Evolutionary conservation across 2,113 vertebrate genomes (phyloP).

Genomic region (Cyprinodon tularosa): DNA sequence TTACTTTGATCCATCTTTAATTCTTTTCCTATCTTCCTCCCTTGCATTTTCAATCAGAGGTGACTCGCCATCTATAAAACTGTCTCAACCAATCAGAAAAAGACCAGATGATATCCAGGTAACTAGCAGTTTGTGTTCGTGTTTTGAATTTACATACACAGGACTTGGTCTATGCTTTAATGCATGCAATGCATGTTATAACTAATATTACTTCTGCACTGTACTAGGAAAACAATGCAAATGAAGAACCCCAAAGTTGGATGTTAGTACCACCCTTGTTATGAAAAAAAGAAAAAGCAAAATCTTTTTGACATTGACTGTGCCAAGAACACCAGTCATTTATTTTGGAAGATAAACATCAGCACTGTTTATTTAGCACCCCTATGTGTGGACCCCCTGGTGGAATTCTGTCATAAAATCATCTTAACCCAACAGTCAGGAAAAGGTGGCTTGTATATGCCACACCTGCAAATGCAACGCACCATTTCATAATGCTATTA

Average conservation of each 20-base stretch:
- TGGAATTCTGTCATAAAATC: background rate
- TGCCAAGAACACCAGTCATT: background rate
- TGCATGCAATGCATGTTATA: background rate
- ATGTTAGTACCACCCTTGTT: background rate
- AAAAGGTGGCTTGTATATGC: too few relatives aligned
- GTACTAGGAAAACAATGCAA: background rate
- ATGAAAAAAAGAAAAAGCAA: background rate
- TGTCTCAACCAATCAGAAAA: slow-evolving; percentile 64
- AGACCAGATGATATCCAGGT: slow-evolving; percentile 75
- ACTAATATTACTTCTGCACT: background rate
- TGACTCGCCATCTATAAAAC: slow-evolving; percentile 65
- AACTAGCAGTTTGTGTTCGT: slow-evolving; percentile 5
- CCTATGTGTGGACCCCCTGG: too few relatives aligned
- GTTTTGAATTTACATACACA: slow-evolving; percentile 7
- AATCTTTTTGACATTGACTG: background rate
- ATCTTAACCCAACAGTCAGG: background rate
- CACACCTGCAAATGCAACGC: too few relatives aligned
- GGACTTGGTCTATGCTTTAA: background rate
- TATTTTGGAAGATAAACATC: background rate
- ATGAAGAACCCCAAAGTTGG: background rate
- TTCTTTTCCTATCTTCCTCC: background rate
- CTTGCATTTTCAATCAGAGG: slow-evolving; percentile 38
- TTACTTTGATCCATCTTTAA: background rate
- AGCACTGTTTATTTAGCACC: background rate
- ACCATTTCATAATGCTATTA: background rate